phyloP scores from a whole-genome alignment of 2,888 invertebrate genomes.

The Leucophora obtusa region DNA sequence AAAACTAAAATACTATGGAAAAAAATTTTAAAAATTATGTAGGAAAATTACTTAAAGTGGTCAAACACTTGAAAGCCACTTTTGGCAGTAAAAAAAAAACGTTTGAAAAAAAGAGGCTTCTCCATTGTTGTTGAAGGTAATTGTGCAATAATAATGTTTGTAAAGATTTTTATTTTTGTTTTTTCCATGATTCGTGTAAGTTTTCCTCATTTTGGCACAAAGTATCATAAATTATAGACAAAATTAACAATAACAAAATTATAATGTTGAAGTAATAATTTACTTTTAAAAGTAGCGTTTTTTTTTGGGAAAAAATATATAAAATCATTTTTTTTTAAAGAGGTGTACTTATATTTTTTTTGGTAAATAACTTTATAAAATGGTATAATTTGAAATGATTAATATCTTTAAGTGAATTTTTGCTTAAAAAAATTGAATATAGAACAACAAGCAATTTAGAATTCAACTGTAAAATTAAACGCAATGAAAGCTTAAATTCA shows the following conservation, averaged over 20 bases:
- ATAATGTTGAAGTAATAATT: constrained; percentile 41
- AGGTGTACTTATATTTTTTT: background rate
- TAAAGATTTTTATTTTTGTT: constrained; percentile 30
- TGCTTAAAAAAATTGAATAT: background rate
- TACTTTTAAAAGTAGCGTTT: constrained; percentile 11
- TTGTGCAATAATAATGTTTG: constrained; percentile 48
- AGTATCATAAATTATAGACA: constrained; percentile 45
- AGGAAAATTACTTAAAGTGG: constrained; percentile 32
- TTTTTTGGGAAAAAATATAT: background rate
- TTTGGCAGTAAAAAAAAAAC: constrained; percentile 11
- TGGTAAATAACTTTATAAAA: background rate
- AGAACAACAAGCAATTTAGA: background rate
- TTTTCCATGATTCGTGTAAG: background rate
- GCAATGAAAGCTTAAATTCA: no score
- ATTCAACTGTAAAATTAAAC: no score
- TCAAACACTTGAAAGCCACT: constrained; percentile 34
- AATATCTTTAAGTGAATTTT: background rate
- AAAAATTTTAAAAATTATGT: constrained; percentile 6
- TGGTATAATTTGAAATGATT: background rate
- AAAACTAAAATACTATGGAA: background rate
- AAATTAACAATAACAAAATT: constrained; percentile 50
- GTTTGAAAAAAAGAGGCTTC: background rate
- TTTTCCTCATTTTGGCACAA: constrained; percentile 11
- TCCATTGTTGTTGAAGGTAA: constrained; percentile 38
- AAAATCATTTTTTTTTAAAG: constrained; percentile 4